Percentiles rank a stretch among this genome's conserved stretches.
phyloP scores from a whole-genome alignment of 2,888 invertebrate species.

The Endotricha flammealis region DNA sequence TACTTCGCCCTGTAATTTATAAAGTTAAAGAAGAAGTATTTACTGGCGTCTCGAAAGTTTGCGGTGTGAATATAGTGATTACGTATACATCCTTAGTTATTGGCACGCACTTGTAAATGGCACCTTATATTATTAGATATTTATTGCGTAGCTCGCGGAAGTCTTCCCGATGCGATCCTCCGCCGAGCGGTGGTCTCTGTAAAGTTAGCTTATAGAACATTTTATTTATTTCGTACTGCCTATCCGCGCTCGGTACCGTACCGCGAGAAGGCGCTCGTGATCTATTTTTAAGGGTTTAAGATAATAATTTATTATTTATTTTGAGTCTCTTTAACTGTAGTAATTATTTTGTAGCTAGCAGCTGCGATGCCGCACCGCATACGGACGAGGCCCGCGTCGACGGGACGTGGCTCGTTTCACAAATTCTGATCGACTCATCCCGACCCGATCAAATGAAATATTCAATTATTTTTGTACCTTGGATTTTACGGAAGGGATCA shows the following conservation, averaged over 20 bases:
- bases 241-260: conserved; percentile 74
- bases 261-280: conserved; percentile 78
- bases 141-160: conserved; percentile 75
- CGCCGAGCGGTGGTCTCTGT: conserved; percentile 77
- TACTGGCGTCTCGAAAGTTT: conserved; percentile 76
- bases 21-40: conserved; percentile 68
- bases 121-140: conserved; percentile 75
- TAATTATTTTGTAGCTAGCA: conserved; percentile 66
- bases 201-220: conserved; percentile 76
- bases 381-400: conserved; percentile 68
- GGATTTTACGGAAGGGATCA: conserved; percentile 35
- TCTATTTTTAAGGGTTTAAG: conserved; percentile 78
- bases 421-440: conserved; percentile 40
- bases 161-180: conserved; percentile 75
- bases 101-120: conserved; percentile 77
- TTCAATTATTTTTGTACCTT: conserved; percentile 20
- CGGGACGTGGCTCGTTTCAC: conserved; percentile 59
- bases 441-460: conserved; percentile 28
- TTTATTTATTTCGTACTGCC: conserved; percentile 76
- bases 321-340: conserved; percentile 77
- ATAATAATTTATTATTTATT: conserved; percentile 79
- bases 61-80: conserved; percentile 74
- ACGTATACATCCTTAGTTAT: conserved; percentile 49
- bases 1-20: conserved; percentile 70
- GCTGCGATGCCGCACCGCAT: conserved; percentile 72